Evolutionary conservation across 1,140 invertebrate species (phyloP).

Genomic region (Lepidurus arcticus): DNA sequence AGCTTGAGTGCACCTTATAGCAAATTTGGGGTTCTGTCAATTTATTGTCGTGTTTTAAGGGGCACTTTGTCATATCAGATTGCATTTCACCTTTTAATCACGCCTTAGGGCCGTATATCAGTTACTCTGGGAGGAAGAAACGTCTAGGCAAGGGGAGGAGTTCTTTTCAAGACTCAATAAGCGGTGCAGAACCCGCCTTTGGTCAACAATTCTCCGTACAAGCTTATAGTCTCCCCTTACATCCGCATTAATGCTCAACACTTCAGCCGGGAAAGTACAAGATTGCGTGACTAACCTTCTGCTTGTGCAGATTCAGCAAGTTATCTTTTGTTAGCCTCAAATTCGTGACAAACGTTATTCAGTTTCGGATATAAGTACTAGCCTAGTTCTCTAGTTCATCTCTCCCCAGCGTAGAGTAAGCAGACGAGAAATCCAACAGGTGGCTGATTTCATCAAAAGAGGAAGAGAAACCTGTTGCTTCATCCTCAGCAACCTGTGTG

Average conservation of each 20-base stretch:
- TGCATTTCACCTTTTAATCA: background rate
- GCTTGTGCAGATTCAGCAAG: background rate
- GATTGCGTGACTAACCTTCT: background rate
- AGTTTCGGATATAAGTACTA: no score
- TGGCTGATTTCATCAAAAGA: background rate
- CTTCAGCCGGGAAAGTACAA: background rate
- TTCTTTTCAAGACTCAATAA: background rate
- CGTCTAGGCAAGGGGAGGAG: background rate
- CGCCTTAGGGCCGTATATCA: background rate
- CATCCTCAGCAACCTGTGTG: background rate
- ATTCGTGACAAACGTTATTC: background rate
- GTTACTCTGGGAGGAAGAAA: background rate
- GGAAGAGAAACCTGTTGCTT: slow-evolving; percentile 13
- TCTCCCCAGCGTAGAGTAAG: background rate
- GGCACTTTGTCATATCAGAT: background rate
- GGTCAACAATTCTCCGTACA: background rate
- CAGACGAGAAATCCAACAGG: background rate
- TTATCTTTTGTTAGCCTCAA: background rate
- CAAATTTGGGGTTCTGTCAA: background rate
- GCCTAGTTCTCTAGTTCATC: no score
- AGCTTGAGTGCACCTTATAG: background rate
- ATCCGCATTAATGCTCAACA: background rate
- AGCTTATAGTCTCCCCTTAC: background rate
- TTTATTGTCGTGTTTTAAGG: background rate
- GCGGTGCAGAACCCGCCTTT: background rate